Base-by-base conservation (phyloP, 2,113 vertebrate genomes). In the Tupaia tana region DNA sequence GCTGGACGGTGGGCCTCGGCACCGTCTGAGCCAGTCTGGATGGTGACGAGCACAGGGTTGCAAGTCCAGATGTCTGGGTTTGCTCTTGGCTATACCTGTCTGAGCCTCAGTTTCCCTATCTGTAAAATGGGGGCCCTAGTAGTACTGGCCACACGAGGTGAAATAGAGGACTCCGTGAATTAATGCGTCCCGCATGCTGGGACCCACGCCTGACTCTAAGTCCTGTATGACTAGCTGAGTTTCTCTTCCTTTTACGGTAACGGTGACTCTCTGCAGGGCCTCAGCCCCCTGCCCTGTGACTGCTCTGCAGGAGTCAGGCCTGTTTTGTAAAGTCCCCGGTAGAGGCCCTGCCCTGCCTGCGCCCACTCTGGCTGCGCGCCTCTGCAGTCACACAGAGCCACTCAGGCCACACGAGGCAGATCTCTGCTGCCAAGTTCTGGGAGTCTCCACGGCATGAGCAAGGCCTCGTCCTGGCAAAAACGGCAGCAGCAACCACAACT, bases 281-380 rank as follows among this genome's bases (percentile, higher is more conserved):
- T 6, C 9, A 25, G 85, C 24, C 54, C 54, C 59, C 71, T 74
- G 52, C 94, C 12, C 74, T n/a, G 56, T 27, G 52, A 27, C 24
- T 20, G 58, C 14, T 16, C 52, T 64, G 14, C 58, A 71, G 70
- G 52, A 66, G 29, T 67, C 59, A 24, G 20, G 8, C 61, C 64
- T 4, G 14, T 73, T 43, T 20, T 29, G 54, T n/a, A 10, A 18
- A 31, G 54, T 34, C 34, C 52, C 3, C 75, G 59, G 11, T 61
- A 43, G 43, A 43, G 43, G n/a, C 58, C 34, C 58, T 56, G 56
- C 8, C 15, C 27, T 25, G 8, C 59, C 73, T 3, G 0, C 25
- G 54, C 43, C 29, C 0, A 0, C 59, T 66, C 25, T 1, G 2
- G 5, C 13, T 14, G 1, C 61, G 52, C 11, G 24, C 20, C 70